phyloP scores from a whole-genome alignment of 2,113 vertebrate species.

The Lucifuga dentata region DNA sequence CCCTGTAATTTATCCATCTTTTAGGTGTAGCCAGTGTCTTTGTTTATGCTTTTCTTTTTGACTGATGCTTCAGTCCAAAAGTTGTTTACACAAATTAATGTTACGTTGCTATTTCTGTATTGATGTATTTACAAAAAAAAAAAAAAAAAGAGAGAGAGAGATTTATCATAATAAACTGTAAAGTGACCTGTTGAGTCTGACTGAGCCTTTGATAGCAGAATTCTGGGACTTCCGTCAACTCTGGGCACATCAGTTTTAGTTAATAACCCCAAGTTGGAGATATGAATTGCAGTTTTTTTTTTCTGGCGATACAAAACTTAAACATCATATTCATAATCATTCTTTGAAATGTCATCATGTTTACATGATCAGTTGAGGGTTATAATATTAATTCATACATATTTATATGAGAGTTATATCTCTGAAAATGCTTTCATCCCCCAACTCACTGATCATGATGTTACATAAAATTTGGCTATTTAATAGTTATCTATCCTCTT shows the following conservation, averaged over 20 bases:
- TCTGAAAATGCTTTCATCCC: not conserved
- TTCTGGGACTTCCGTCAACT: too few species aligned
- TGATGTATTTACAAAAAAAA: slow-evolving; percentile 71
- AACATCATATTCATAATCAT: too few species aligned
- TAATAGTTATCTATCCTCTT: not conserved
- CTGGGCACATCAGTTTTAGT: too few species aligned
- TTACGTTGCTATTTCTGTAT: slow-evolving; percentile 79
- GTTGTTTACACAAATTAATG: slow-evolving; percentile 76
- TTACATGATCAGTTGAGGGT: too few species aligned
- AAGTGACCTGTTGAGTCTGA: slow-evolving; percentile 69
- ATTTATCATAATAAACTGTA: slow-evolving; percentile 84
- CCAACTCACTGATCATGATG: not conserved
- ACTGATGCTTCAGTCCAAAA: slow-evolving; percentile 66
- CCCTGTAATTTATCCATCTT: slow-evolving; percentile 70
- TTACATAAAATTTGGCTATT: not conserved
- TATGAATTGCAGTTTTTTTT: too few species aligned
- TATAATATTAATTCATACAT: too few species aligned
- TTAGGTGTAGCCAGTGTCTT: slow-evolving; percentile 65
- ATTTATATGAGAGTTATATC: too few species aligned
- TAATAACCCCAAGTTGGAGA: too few species aligned
- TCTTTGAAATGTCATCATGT: too few species aligned
- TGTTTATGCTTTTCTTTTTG: slow-evolving; percentile 52
- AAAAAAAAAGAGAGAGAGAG: too few species aligned
- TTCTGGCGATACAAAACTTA: too few species aligned
- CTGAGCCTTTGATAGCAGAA: slow-evolving; percentile 40